A percentile compares a stretch with the other conserved stretches of the same genome.
These are phyloP conservation scores for Hirtodrosophila duncani DNA, from an alignment of 2,888 invertebrate genomes.

Conservation along the genomic window DNA sequence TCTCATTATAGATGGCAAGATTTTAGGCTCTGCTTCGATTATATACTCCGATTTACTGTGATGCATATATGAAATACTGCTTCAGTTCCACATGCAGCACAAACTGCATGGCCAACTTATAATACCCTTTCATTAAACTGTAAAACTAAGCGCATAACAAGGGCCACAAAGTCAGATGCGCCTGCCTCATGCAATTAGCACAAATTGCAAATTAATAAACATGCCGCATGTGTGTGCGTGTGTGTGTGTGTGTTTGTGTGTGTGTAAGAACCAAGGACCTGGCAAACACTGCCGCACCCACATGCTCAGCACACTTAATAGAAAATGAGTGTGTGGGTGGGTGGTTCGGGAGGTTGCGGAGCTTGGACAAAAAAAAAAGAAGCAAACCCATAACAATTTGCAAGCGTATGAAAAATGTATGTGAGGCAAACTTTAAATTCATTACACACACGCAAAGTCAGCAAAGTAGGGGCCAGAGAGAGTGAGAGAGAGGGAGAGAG, in stretches of 20 bases:
- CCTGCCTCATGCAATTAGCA: constrained; percentile 59
- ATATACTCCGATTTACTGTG: too few species aligned
- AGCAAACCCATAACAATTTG: constrained; percentile 62
- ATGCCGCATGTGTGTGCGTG: constrained; percentile 46
- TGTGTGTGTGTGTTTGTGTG: too few species aligned
- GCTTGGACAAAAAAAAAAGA: constrained; percentile 16
- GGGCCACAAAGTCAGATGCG: not conserved
- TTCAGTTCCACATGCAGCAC: too few species aligned
- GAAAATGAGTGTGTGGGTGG: constrained; percentile 40
- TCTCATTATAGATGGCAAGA: too few species aligned
- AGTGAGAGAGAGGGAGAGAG: not conserved
- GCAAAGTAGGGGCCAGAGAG: constrained; percentile 14
- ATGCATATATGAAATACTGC: too few species aligned
- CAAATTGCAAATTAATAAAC: constrained; percentile 72
- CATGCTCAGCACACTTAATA: constrained; percentile 54
- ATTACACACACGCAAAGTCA: constrained; percentile 68
- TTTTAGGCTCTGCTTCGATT: too few species aligned
- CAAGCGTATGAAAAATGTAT: constrained; percentile 69
- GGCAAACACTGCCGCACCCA: constrained; percentile 29
- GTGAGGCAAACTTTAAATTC: constrained; percentile 67
- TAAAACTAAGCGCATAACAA: constrained; percentile 4
- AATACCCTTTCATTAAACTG: too few species aligned
- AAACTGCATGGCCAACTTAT: too few species aligned
- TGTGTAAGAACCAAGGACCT: constrained; percentile 47
- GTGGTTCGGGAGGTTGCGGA: constrained; percentile 20